These are phyloP conservation scores for Zaprionus camerounensis DNA, from an alignment of 1,140 invertebrate species.

Conservation along the genomic window DNA sequence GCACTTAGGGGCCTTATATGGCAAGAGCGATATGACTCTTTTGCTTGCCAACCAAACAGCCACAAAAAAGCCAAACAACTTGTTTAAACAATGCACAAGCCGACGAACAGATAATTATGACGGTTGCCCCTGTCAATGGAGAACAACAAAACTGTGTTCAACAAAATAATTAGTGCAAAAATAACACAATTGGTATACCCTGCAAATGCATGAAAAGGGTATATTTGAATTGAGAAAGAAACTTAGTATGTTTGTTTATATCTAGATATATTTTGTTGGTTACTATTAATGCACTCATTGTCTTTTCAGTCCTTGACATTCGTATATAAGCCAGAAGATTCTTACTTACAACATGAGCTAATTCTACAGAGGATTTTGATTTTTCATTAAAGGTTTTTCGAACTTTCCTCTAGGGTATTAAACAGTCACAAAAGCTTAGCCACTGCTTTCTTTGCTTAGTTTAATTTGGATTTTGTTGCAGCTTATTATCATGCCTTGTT, in stretches of 20 bases:
- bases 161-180: conserved; percentile 58
- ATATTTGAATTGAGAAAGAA: not conserved
- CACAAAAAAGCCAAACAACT: conserved; percentile 52
- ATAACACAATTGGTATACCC: conserved; percentile 21
- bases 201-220: not conserved
- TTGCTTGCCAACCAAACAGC: conserved; percentile 26
- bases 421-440: not conserved
- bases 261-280: too few relatives aligned
- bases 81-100: conserved; percentile 58
- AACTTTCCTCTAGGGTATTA: not conserved
- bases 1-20: not conserved
- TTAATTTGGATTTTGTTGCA: not conserved
- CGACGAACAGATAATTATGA: conserved; percentile 53
- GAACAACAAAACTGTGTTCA: conserved; percentile 37
- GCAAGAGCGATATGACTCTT: conserved; percentile 10
- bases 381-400: not conserved
- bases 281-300: too few relatives aligned
- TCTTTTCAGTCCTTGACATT: too few relatives aligned
- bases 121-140: conserved; percentile 52
- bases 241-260: too few relatives aligned
- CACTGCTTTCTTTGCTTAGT: not conserved
- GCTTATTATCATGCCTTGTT: not conserved
- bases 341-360: not conserved
- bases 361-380: not conserved
- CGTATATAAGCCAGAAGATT: too few relatives aligned